These are phyloP conservation scores for Lacerta viridis DNA, from an alignment of 2,797 vertebrate species.

Conservation along the genomic window DNA sequence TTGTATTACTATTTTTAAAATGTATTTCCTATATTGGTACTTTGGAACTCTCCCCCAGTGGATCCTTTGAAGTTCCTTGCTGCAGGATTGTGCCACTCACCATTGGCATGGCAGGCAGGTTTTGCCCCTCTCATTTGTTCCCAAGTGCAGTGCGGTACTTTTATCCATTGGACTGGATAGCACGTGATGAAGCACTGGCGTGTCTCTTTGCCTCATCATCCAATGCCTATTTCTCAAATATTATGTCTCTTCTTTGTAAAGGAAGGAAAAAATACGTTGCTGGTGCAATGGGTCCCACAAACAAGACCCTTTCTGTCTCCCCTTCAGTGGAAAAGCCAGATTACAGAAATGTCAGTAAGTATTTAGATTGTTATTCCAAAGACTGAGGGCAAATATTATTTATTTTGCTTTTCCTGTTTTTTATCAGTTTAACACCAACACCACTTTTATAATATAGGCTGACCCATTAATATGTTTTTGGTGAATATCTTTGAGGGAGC, in stretches of 20 bases:
- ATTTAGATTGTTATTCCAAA: constrained; percentile 31
- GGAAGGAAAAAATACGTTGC: constrained; percentile 84
- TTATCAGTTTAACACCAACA: not conserved
- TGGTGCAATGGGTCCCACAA: constrained; percentile 95
- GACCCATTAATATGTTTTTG: no score
- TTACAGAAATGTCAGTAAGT: constrained; percentile 95
- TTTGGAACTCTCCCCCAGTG: no score
- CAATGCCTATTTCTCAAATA: not conserved
- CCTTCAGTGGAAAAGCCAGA: constrained; percentile 96
- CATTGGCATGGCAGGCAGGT: not conserved
- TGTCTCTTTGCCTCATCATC: not conserved
- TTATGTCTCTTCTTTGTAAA: constrained; percentile 23
- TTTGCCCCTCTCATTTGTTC: not conserved
- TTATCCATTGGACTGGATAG: not conserved
- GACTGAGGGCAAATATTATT: not conserved
- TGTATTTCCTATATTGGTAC: not conserved
- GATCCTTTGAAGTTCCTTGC: not conserved
- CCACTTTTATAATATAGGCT: not conserved
- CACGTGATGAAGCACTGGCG: not conserved
- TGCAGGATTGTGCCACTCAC: not conserved
- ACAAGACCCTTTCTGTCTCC: constrained; percentile 95
- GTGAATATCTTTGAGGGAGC: not conserved
- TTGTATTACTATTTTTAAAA: not conserved
- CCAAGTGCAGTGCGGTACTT: not conserved
- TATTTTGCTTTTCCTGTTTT: not conserved